A percentile compares a stretch with the other conserved stretches of the same genome.
phyloP scores from a whole-genome alignment of 2,113 vertebrate genomes.

The Callionymus lyra region DNA sequence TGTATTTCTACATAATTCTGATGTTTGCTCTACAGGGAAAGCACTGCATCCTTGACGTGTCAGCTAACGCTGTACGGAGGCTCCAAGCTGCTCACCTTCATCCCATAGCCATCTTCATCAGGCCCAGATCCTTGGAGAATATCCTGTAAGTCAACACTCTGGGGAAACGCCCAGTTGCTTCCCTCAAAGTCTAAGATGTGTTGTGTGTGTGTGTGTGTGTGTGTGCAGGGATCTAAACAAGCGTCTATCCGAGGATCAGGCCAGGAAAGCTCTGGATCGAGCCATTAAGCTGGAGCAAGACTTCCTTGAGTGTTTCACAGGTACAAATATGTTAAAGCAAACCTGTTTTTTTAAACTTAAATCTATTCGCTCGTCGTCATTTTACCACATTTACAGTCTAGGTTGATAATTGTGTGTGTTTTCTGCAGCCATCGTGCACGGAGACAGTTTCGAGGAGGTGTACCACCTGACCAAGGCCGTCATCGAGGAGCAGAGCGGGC shows the following conservation, averaged over 20 bases:
- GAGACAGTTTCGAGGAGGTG: slow-evolving; percentile 83
- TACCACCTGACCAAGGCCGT: slow-evolving; percentile 79
- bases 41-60: slow-evolving; percentile 59
- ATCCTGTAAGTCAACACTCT: slow-evolving; percentile 67
- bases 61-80: slow-evolving; percentile 49
- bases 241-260: slow-evolving; percentile 80
- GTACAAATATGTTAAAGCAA: no score
- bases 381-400: no score
- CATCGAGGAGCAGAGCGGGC: slow-evolving; percentile 86
- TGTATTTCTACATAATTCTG: neutral
- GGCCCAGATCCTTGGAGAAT: slow-evolving; percentile 81
- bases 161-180: neutral
- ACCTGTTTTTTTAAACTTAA: no score
- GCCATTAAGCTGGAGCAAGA: slow-evolving; percentile 82
- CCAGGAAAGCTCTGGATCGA: slow-evolving; percentile 77
- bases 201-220: slow-evolving; percentile 2
- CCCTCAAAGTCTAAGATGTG: neutral
- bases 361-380: no score
- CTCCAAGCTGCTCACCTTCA: slow-evolving; percentile 77
- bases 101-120: slow-evolving; percentile 82
- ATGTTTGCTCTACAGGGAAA: slow-evolving; percentile 34
- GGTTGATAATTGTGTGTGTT: slow-evolving; percentile 2
- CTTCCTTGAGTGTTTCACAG: slow-evolving; percentile 83
- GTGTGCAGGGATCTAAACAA: slow-evolving; percentile 76
- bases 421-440: slow-evolving; percentile 75